Percentiles rank a stretch among this genome's conserved stretches.
Conservation (phyloP, 1,140 invertebrate species). For the Drosophila malerkotliana region DNA sequence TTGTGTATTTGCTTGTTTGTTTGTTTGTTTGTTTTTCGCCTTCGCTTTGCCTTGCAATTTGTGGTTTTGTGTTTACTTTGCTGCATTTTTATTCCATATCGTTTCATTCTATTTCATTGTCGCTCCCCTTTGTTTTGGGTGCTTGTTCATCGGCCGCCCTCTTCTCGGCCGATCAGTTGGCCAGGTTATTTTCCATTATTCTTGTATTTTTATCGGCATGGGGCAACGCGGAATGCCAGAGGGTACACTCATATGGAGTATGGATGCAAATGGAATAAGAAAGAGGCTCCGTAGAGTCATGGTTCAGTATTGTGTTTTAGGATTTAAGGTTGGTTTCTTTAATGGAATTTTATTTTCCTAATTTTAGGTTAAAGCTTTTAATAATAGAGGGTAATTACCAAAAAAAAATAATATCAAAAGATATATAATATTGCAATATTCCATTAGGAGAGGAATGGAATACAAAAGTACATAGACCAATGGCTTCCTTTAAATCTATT, state of each 20-base stretch:
- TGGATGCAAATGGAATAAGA: background rate
- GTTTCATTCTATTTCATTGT: constrained; percentile 52
- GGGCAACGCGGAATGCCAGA: constrained; percentile 4
- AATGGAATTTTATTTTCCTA: too few species aligned
- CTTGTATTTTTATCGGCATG: constrained; percentile 50
- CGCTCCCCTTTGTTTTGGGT: constrained; percentile 2
- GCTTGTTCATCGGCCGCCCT: constrained; percentile 32
- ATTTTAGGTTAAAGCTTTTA: too few species aligned
- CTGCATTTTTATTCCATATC: constrained; percentile 34
- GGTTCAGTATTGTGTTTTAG: too few species aligned
- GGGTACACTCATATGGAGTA: background rate
- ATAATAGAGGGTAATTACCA: too few species aligned
- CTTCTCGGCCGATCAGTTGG: constrained; percentile 37
- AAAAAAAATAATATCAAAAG: background rate
- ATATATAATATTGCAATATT: too few species aligned
- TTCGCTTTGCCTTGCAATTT: constrained; percentile 52
- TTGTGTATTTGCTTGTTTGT: constrained; percentile 45
- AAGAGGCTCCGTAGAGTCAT: too few species aligned
- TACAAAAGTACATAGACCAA: too few species aligned
- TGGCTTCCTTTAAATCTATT: too few species aligned
- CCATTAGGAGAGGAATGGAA: too few species aligned
- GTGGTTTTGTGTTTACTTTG: constrained; percentile 35
- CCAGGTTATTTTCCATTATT: constrained; percentile 40
- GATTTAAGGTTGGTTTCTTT: too few species aligned
- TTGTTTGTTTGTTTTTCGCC: constrained; percentile 58